Evolutionary conservation across 2,888 invertebrate genomes (phyloP), one percentile per base, ranked within the genome.

Genomic region (Oscheius sp.): DNA sequence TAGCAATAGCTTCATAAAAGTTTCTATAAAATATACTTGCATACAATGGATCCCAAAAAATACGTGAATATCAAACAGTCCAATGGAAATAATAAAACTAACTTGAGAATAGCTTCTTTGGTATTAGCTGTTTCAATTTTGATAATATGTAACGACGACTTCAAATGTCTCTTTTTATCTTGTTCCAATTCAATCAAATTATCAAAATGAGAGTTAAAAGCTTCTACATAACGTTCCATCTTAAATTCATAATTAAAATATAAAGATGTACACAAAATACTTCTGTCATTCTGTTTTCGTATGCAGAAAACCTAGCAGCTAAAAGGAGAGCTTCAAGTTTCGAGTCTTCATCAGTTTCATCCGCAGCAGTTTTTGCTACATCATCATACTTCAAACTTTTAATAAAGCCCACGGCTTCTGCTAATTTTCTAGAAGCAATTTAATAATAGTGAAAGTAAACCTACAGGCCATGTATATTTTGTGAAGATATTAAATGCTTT

Each of bases 281-380:
- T 53, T 53, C 55, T 1, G 29, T 23, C n/a, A 18, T n/a, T 16
- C n/a, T 18, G 35, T 75, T 75, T 43, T 66, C 61, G 41, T 59
- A 72, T 9, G 58, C 53, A 13, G 56, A 56, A 61, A 75, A 75
- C 12, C 61, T 61, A 9, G 75, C 72, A 12, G 72, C 68, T 7
- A 75, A n/a, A 1, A 75, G 35, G 1, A 75, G 55, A 25, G 68
- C 72, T 43, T 72, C 64, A 5, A 72, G 29, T 23, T 23, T 35
- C 9, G 23, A 23, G 7, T 56, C 66, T 3, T 21, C 52, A 2
- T 55, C 49, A 2, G 23, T 59, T 29, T 41, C 58, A 18, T 66
- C 74, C 13, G 61, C 71, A 7, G 52, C 58, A 9, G 21, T 46
- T 16, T 27, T 18, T 3, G 46, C 66, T 35, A 74, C 70, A 12